Evolutionary conservation across 2,888 invertebrate species (phyloP).

Genomic region (Paralinhomoeus sp.): DNA sequence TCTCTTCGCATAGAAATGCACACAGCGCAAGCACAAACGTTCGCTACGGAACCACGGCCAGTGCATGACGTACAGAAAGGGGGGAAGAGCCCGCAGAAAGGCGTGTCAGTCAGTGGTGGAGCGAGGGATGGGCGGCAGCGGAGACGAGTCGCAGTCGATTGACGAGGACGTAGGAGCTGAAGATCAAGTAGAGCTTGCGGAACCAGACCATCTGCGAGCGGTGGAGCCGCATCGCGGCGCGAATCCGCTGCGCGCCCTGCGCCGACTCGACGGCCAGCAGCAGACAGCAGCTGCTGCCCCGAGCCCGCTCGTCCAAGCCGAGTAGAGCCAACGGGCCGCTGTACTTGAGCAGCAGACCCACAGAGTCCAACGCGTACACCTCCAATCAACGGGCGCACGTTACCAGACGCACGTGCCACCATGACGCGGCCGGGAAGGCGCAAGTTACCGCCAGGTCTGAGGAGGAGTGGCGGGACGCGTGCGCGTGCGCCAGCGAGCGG

Average conservation of each 20-base stretch:
- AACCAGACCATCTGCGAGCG: slow-evolving; percentile 82
- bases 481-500: slow-evolving; percentile 11
- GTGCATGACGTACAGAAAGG: no score
- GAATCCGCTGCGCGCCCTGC: slow-evolving; percentile 4
- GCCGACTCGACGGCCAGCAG: slow-evolving; percentile 18
- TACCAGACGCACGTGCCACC: neutral
- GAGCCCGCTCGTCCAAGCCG: no score
- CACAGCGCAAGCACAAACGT: no score
- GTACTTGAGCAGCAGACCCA: slow-evolving; percentile 26
- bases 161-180: slow-evolving; percentile 69
- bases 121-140: no score
- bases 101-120: no score
- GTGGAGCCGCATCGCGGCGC: slow-evolving; percentile 44
- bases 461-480: no score
- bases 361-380: slow-evolving; percentile 18
- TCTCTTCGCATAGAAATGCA: no score
- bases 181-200: slow-evolving; percentile 55
- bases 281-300: slow-evolving; percentile 14
- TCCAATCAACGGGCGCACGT: neutral
- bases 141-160: slow-evolving; percentile 44
- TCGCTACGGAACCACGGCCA: no score
- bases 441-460: no score
- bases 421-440: no score
- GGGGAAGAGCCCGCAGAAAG: no score
- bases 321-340: slow-evolving; percentile 24